A percentile compares a stretch with the other conserved stretches of the same genome.
phyloP scores from a whole-genome alignment of 2,113 vertebrate genomes.

The Sus scrofa region T2T-Sscrofa CM000829.6:65127001-65127500 shows the following conservation, averaged over 20 bases:
- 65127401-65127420: background rate
- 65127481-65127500: background rate
- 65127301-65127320: too few relatives aligned
- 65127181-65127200: too few relatives aligned
- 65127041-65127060: background rate
- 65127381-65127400: background rate
- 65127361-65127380: too few relatives aligned
- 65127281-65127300: too few relatives aligned
- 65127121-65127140: background rate
- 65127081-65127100: too few relatives aligned
- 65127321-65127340: too few relatives aligned
- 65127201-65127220: too few relatives aligned
- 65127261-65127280: too few relatives aligned
- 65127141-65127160: background rate
- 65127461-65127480: background rate
- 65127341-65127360: background rate
- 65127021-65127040: too few relatives aligned
- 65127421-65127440: background rate
- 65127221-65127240: too few relatives aligned
- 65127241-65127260: too few relatives aligned
- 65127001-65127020: background rate
- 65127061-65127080: background rate
- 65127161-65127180: background rate
- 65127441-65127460: background rate
- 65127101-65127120: background rate